These are phyloP conservation scores for Idaea aversata DNA, from an alignment of 2,888 invertebrate species.

Conservation along the genomic window DNA sequence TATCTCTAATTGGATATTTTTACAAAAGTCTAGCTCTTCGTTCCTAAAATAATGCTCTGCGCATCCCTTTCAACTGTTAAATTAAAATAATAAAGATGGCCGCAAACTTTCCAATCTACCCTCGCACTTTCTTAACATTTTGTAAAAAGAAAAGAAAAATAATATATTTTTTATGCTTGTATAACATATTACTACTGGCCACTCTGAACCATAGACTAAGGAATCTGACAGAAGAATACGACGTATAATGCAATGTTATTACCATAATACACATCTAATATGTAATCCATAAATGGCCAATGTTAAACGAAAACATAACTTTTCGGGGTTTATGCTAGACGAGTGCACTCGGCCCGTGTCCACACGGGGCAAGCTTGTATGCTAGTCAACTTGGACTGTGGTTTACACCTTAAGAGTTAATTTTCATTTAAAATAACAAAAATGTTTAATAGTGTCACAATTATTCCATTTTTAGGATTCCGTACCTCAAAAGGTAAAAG, in stretches of 20 bases:
- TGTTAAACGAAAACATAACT: constrained; percentile 51
- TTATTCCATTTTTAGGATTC: too few species aligned
- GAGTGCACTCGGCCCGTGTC: too few species aligned
- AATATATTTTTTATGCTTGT: constrained; percentile 18
- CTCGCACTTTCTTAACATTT: constrained; percentile 37
- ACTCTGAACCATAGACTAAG: constrained; percentile 38
- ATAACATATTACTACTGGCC: constrained; percentile 32
- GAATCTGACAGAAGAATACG: constrained; percentile 45
- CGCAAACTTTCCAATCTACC: not conserved
- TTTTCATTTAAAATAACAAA: too few species aligned
- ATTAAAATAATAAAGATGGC: not conserved
- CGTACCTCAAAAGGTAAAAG: too few species aligned
- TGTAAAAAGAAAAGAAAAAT: constrained; percentile 31
- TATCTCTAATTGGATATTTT: too few species aligned
- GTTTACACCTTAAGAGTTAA: too few species aligned
- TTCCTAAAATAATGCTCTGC: too few species aligned
- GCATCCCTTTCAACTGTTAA: not conserved
- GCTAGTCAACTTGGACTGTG: too few species aligned
- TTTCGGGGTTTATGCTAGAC: constrained; percentile 13
- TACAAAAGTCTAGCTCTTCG: too few species aligned
- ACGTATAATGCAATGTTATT: constrained; percentile 41
- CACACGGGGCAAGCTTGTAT: too few species aligned
- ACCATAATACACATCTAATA: constrained; percentile 72
- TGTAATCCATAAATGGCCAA: constrained; percentile 70
- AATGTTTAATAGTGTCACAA: too few species aligned